Conservation (phyloP, 2,113 vertebrate species). For the Sprattus sprattus region DNA sequence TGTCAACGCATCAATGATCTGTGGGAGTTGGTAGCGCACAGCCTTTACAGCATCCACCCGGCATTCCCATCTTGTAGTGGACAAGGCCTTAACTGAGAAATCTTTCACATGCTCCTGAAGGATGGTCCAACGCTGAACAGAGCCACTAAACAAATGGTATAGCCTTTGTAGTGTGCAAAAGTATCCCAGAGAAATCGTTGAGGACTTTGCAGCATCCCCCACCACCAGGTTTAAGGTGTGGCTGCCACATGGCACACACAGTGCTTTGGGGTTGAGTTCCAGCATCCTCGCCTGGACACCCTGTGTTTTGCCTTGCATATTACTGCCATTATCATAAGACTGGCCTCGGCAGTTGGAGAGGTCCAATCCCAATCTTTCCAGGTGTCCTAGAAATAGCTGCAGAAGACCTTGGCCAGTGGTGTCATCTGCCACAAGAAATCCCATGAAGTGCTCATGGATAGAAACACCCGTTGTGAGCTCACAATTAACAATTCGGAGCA, state of each 20-base stretch:
- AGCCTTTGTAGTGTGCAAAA: conserved; percentile 32
- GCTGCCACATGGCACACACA: conserved; percentile 37
- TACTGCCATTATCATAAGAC: conserved; percentile 32
- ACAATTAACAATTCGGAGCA: too few relatives aligned
- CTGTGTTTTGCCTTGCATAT: conserved; percentile 21
- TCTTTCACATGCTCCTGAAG: conserved; percentile 14
- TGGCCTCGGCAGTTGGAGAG: conserved; percentile 19
- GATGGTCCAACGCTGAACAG: too few relatives aligned
- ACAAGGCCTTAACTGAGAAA: conserved; percentile 29
- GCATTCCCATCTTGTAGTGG: conserved; percentile 27
- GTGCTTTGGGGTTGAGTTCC: conserved; percentile 26
- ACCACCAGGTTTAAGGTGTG: too few relatives aligned
- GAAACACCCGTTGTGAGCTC: too few relatives aligned
- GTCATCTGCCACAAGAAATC: too few relatives aligned
- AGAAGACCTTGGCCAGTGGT: too few relatives aligned
- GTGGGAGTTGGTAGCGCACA: conserved; percentile 24
- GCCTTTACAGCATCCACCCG: conserved; percentile 33
- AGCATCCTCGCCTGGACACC: conserved; percentile 26
- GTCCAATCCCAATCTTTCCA: too few relatives aligned
- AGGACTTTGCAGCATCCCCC: conserved; percentile 33
- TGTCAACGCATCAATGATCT: conserved; percentile 29
- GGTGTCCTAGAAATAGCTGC: background rate
- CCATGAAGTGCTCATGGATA: too few relatives aligned
- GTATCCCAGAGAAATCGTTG: conserved; percentile 11
- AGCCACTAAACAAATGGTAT: conserved; percentile 26